A percentile compares a stretch with the other conserved stretches of the same genome.
These are phyloP conservation scores for Chrosomus eos DNA, from an alignment of 2,797 vertebrate species.

Conservation along the genomic window DNA sequence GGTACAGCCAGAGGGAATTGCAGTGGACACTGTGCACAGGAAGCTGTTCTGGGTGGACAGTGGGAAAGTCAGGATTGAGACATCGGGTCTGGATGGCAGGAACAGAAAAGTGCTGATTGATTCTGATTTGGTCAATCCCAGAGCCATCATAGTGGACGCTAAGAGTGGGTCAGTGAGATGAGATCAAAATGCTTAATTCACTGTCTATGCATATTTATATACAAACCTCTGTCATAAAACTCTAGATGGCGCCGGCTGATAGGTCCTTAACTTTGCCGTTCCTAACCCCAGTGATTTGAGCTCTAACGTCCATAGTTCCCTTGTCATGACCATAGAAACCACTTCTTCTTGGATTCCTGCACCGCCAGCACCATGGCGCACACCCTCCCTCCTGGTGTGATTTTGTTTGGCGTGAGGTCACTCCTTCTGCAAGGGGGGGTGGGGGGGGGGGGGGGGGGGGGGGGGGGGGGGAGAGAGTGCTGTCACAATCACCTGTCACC, in stretches of 20 bases:
- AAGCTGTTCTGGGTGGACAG: slow-evolving; percentile 96
- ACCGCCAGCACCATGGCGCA: too few species aligned
- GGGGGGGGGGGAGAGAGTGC: too few species aligned
- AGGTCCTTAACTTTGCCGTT: not conserved
- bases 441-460: too few species aligned
- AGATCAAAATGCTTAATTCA: not conserved
- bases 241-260: not conserved
- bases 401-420: too few species aligned
- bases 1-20: slow-evolving; percentile 90
- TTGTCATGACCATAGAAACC: too few species aligned
- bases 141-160: slow-evolving; percentile 86
- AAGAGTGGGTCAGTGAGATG: slow-evolving; percentile 77
- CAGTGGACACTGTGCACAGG: slow-evolving; percentile 87
- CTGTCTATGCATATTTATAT: not conserved
- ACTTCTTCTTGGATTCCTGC: too few species aligned
- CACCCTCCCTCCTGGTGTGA: too few species aligned
- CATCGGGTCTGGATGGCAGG: slow-evolving; percentile 87
- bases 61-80: slow-evolving; percentile 86
- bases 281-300: too few species aligned
- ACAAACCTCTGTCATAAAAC: not conserved
- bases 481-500: too few species aligned
- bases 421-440: too few species aligned
- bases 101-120: slow-evolving; percentile 87
- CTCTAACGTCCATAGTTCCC: too few species aligned
- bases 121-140: slow-evolving; percentile 87